Base-by-base conservation (phyloP, 2,888 invertebrate species). In the Tetrapedia diversipes region DNA sequence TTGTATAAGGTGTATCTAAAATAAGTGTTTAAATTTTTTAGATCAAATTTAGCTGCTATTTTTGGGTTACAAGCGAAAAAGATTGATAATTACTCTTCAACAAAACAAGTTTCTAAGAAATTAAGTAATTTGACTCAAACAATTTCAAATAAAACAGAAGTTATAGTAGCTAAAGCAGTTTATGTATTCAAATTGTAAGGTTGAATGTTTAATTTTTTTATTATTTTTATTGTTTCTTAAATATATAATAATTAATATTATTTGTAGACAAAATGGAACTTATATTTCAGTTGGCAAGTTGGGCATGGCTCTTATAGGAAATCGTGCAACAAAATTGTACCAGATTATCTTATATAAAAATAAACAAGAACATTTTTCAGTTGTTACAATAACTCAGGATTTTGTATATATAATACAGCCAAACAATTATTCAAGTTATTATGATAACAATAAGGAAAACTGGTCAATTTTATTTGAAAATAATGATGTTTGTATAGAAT, bases 401-500 rank as follows among this genome's bases (percentile, higher is more conserved):
- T 91, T 91, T 72, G 72, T 77, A n/a, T 91, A 89, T 68, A 84
- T 83, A 8, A 84, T 91, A 49, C 87, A 87, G 45, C 81, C 84
- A 14, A 88, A 90, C 29, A 90, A 89, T 83, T 90, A 90, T 57
- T 86, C 86, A 2, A 86, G 86, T 70, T 90, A 90, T 87, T 93
- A 93, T 83, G 94, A 94, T 88, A 92, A 92, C 49, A 89, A 89
- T 29, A 89, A 92, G 41, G 91, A 92, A 65, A 93, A 93, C 83
- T 94, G 94, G 94, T 94, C 94, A 14, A 86, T 94, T 56, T 90
- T 93, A 83, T 94, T 94, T 87, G 92, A 91, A 6, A 86, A 77
- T 32, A 76, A 81, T 11, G 86, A 87, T n/a, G 84, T 88, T 34
- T 88, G 88, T 22, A 77, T 87, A 7, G 89, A 91, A 66, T 89